Evolutionary conservation across 2,113 vertebrate genomes (phyloP), one percentile per base, ranked within the genome.

Genomic region (Rattus rattus): DNA sequence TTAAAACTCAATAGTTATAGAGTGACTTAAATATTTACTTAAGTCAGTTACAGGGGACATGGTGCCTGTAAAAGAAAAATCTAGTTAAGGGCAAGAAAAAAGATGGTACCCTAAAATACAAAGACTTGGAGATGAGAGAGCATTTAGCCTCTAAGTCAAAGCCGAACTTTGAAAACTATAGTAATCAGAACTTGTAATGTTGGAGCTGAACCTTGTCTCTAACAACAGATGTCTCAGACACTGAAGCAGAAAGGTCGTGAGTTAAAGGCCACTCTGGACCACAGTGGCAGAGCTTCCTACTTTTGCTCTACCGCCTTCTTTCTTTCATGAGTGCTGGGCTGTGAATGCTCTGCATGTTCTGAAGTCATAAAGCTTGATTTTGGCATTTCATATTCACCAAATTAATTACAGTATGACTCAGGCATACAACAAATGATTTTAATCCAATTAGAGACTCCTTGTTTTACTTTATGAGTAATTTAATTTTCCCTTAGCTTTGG

Each of bases 401-500:
- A 54, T 3, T 90, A 54, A 90, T 88, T 91, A 94, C 69, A 33
- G 14, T 63, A 16, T 39, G 67, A 88, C 8, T 94, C 39, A 22
- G 39, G 0, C 84, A 92, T 90, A 65, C 19, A 63, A 47, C 11
- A 79, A 54, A 75, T 73, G 63, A 54, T 43, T 95, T 90, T 94
- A 88, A 79, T 84, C 4, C 11, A 88, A 63, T 84, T 88, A 69
- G 49, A 49, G 22, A 80, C 28, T 26, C 28, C 90, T 85, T 65
- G 6, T 20, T 93, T 94, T 88, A 85, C 67, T 69, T 95, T 69
- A 85, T 11, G 13, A 59, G 65, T 75, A 79, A 88, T 83, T 79
- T 92, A 4, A 79, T 69, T 88, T 92, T 94, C 33, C 73, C 90
- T 94, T 88, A 88, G 28, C 22, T 88, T 92, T 88, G 61, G 33